These are phyloP conservation scores for Diaphora mendica DNA, from an alignment of 2,888 invertebrate species.

Conservation along the genomic window DNA sequence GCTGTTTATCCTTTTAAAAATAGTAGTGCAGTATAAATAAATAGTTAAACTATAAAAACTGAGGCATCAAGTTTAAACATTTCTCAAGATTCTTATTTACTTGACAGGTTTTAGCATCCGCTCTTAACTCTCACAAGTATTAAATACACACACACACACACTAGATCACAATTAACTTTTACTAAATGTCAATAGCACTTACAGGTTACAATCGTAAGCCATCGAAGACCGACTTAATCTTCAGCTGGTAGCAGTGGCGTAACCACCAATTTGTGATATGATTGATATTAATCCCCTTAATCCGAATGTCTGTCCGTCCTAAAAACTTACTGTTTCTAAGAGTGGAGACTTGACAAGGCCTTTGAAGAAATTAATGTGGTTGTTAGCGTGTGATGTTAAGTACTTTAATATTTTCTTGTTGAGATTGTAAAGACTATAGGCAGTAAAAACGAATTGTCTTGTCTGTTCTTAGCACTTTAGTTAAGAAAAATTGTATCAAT, in stretches of 20 bases:
- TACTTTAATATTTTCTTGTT: constrained; percentile 8
- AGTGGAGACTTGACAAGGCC: constrained; percentile 32
- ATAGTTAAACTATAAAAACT: not conserved
- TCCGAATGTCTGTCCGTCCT: constrained; percentile 68
- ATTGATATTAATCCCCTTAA: constrained; percentile 83
- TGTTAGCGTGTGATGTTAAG: constrained; percentile 22
- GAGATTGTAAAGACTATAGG: not conserved
- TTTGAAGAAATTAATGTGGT: constrained; percentile 38
- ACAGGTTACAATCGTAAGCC: constrained; percentile 40
- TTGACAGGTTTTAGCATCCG: constrained; percentile 15
- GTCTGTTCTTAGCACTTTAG: not conserved
- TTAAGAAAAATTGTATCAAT: not conserved
- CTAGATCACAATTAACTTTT: constrained; percentile 48
- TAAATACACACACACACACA: constrained; percentile 11
- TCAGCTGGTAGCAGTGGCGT: constrained; percentile 69
- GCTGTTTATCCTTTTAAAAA: not conserved
- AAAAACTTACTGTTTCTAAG: constrained; percentile 62
- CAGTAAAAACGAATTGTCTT: not conserved
- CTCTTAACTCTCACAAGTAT: constrained; percentile 42
- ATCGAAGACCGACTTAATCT: constrained; percentile 52
- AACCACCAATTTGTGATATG: constrained; percentile 77
- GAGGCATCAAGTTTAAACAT: not conserved
- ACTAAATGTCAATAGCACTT: constrained; percentile 55
- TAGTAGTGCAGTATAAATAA: not conserved
- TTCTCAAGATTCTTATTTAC: constrained; percentile 9